A percentile compares a stretch with the other conserved stretches of the same genome.
These are phyloP conservation scores for Cygnus atratus DNA, from an alignment of 2,113 vertebrate genomes.

Conservation along the genomic window DNA sequence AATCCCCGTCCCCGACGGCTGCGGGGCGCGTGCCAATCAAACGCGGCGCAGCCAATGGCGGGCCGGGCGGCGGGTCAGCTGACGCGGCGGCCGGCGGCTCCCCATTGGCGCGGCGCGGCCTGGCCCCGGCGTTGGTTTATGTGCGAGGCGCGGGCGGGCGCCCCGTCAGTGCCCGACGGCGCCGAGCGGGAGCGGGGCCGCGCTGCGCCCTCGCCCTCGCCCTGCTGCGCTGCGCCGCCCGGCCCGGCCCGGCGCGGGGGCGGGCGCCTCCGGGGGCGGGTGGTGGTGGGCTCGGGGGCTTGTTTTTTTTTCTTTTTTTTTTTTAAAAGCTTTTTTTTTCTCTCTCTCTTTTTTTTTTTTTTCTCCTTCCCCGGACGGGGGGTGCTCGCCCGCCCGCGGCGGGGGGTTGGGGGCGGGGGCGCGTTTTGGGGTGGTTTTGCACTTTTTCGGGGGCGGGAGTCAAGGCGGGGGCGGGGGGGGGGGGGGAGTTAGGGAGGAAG, in stretches of 20 bases:
- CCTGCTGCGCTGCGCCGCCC: background rate
- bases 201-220: background rate
- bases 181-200: conserved; percentile 1
- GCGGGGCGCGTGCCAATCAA: conserved; percentile 83
- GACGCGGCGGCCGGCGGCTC: conserved; percentile 71
- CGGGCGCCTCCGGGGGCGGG: background rate
- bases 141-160: conserved; percentile 42
- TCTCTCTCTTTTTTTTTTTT: too few relatives aligned
- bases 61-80: conserved; percentile 78
- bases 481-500: background rate
- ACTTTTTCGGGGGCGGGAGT: background rate
- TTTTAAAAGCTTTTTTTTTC: too few relatives aligned
- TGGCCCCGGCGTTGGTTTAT: conserved; percentile 89
- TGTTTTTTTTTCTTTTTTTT: background rate
- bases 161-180: conserved; percentile 1
- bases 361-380: too few relatives aligned
- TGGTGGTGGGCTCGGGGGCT: background rate
- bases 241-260: background rate
- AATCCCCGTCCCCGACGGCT: conserved; percentile 80
- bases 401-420: background rate
- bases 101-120: conserved; percentile 84
- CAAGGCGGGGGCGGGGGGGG: background rate
- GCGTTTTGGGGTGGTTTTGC: background rate
- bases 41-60: conserved; percentile 82
- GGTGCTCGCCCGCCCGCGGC: background rate